Evolutionary conservation across 2,113 vertebrate genomes (phyloP), one percentile per base, ranked within the genome.

Genomic region (Falcunculus frontatus): DNA sequence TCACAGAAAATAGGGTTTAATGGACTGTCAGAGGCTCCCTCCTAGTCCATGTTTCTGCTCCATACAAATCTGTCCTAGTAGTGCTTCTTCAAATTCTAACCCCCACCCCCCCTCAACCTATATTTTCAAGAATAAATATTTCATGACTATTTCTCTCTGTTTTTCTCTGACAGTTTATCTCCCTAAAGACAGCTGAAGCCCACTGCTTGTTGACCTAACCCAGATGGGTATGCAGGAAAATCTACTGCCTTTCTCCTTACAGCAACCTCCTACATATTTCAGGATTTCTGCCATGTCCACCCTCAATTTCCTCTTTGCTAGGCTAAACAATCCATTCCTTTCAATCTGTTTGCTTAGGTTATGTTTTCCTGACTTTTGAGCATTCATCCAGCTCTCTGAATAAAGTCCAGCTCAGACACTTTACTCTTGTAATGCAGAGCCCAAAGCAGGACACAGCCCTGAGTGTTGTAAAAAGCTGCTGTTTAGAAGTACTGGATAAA

Each of bases 251-350:
- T 79, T 85, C 88, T 94, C 90, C 57, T 95, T 89, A 82, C 78
- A 83, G 80, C 72, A 93, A 18, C 63, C 50, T 95, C 44, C 75
- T 92, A 65, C 88, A 83, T 96, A 93, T 90, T 90, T 96, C 81
- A 94, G 87, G 53, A 89, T 93, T 93, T 91, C 62, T 93, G 65
- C 88, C 85, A 69, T 46, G 85, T 85, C 49, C 79, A 92, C 59
- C 53, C 57, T 94, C 90, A 92, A 93, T 96, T 97, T 96, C 96
- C 94, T 91, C 78, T 90, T 72, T 63, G 49, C 84, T 85, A 87
- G 65, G 92, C 74, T 91, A 93, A 97, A 90, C 74, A 94, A 90
- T 76, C 32, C 53, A 69, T 64, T 73, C 44, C 33, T 88, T 96
- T 94, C 50, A 62, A 89, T 90, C 32, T 91, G 3, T 91, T 94